Evolutionary conservation across 2,113 vertebrate species (phyloP).

Genomic region (Terrapene triunguis): DNA sequence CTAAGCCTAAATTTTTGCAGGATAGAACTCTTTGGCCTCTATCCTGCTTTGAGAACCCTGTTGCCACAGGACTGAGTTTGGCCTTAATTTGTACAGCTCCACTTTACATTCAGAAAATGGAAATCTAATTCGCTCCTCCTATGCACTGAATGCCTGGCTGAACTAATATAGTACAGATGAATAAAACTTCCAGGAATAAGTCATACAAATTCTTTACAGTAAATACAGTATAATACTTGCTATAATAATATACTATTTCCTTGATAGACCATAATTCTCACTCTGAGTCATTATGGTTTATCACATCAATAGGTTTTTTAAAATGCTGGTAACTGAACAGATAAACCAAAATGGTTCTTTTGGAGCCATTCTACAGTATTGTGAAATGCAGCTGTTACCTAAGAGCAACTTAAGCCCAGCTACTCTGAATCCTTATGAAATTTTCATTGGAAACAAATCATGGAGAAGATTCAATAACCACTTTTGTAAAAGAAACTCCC

Average conservation of each 20-base stretch:
- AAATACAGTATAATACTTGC: conserved; percentile 3
- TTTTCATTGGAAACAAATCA: not conserved
- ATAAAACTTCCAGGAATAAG: conserved; percentile 46
- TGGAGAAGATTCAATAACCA: not conserved
- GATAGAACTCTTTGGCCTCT: not conserved
- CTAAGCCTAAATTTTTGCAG: not conserved
- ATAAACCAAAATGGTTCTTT: conserved; percentile 41
- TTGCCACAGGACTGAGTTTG: not conserved
- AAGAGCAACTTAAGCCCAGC: not conserved
- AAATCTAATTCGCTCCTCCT: not conserved
- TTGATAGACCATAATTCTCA: conserved; percentile 59
- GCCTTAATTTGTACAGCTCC: not conserved
- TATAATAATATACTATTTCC: conserved; percentile 42
- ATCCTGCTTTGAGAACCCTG: not conserved
- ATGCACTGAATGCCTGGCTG: not conserved
- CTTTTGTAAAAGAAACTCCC: not conserved
- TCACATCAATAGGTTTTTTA: conserved; percentile 39
- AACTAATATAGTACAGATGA: conserved; percentile 19
- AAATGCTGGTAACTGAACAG: not conserved
- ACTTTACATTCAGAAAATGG: not conserved
- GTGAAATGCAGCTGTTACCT: conserved; percentile 21
- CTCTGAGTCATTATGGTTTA: conserved; percentile 51
- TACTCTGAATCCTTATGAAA: not conserved
- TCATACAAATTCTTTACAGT: conserved; percentile 27
- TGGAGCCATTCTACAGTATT: conserved; percentile 45